Evolutionary conservation across 2,888 invertebrate genomes (phyloP).

Genomic region (Philereme vetulata): DNA sequence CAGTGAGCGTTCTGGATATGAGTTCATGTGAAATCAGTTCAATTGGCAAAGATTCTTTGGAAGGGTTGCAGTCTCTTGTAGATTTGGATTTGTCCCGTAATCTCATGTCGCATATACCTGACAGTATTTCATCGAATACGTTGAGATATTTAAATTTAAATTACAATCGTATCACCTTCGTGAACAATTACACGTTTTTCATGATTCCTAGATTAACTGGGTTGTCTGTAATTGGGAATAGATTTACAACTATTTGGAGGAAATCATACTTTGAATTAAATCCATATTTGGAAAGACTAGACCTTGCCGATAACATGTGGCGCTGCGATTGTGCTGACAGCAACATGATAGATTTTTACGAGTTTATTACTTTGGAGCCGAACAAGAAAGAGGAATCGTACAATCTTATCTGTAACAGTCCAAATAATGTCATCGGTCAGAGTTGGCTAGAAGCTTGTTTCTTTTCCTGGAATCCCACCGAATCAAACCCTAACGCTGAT

Average conservation of each 20-base stretch:
- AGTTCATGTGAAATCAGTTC: conserved; percentile 86
- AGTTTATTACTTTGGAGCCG: conserved; percentile 83
- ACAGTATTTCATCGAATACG: conserved; percentile 84
- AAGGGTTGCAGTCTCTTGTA: conserved; percentile 83
- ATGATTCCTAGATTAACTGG: conserved; percentile 84
- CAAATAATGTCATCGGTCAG: conserved; percentile 84
- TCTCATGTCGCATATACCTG: conserved; percentile 85
- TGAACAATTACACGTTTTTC: conserved; percentile 86
- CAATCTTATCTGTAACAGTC: conserved; percentile 86
- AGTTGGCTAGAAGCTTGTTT: conserved; percentile 88
- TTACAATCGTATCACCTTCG: conserved; percentile 83
- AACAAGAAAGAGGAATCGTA: conserved; percentile 77
- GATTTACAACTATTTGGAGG: conserved; percentile 86
- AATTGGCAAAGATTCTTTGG: conserved; percentile 83
- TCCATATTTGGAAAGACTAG: conserved; percentile 82
- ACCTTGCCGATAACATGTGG: conserved; percentile 90
- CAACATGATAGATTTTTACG: conserved; percentile 85
- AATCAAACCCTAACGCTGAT: conserved; percentile 66
- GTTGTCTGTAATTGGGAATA: conserved; percentile 88
- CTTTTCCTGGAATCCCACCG: conserved; percentile 82
- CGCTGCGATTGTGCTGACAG: conserved; percentile 87
- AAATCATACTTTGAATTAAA: conserved; percentile 85
- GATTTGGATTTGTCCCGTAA: conserved; percentile 87
- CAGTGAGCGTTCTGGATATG: conserved; percentile 83
- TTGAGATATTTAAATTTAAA: conserved; percentile 85